Base-by-base conservation (phyloP, 2,113 vertebrate species). In the Prunella fulvescens region DNA sequence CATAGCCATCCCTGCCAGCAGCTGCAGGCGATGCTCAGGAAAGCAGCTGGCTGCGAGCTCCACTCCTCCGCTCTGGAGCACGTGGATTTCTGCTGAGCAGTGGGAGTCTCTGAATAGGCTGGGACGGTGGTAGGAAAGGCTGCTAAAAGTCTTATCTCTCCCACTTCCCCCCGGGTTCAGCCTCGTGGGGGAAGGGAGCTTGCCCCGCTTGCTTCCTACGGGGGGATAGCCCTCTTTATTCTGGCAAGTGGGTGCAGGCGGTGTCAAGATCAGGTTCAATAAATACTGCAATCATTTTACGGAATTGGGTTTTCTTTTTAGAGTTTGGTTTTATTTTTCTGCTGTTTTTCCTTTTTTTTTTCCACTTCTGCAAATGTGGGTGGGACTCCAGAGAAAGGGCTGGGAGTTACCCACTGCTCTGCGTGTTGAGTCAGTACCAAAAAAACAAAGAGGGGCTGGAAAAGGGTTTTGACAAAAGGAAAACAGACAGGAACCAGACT, bases 191-290 rank as follows among this genome's bases (percentile, higher is more conserved):
- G n/a, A 48, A 60, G 71, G 58, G 45, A 67, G 4, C 14, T 76
- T 9, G 2, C 12, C 50, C 25, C 2, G 0, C n/a, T 93, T 7
- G 0, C 14, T 67, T 9, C 17, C 28, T 48, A 1, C 5, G 2
- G 19, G 33, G 53, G 15, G 54, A 14, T 45, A 3, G 2, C 23
- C 24, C 16, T 10, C 28, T 24, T 28, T 20, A 26, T 44, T 72
- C 33, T 62, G 56, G 33, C 47, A 42, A 11, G 9, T 12, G 65
- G 9, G 13, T 44, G 18, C 47, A 62, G 69, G 20, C 0, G 0
- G 64, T 74, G 13, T 69, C 31, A 24, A 66, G 58, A 47, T 62
- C 0, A 2, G 24, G 24, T 35, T 86, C 39, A 40, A 29, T 66
- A 86, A 88, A 94, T 56, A 66, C 3, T 69, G 14, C 9, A 54